Conservation (phyloP, 1,140 invertebrate species). For the Saccostrea glomerata region DNA sequence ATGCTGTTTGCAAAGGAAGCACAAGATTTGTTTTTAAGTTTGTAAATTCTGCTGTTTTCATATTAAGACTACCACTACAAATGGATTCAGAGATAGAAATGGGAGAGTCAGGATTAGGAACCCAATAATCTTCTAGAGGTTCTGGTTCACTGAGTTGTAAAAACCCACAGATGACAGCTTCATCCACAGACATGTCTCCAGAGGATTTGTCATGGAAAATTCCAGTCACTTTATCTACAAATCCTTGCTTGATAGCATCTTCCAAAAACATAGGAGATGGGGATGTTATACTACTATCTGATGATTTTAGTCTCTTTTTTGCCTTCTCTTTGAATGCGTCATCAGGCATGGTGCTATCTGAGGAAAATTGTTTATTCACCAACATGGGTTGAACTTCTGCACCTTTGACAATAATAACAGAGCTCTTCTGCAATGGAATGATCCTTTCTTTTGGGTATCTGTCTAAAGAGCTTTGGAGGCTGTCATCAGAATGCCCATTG, state of each 20-base stretch:
- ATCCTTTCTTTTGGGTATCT: not conserved
- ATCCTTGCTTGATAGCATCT: constrained; percentile 71
- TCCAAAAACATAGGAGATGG: constrained; percentile 70
- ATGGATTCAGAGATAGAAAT: constrained; percentile 83
- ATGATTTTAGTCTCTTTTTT: constrained; percentile 86
- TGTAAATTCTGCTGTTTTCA: constrained; percentile 83
- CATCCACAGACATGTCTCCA: constrained; percentile 88
- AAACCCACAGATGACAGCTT: constrained; percentile 89
- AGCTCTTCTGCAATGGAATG: constrained; percentile 42
- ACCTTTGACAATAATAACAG: constrained; percentile 71
- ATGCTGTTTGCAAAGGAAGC: constrained; percentile 83
- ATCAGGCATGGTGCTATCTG: constrained; percentile 81
- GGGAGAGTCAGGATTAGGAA: constrained; percentile 62
- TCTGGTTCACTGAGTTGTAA: constrained; percentile 71
- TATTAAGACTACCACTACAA: constrained; percentile 87
- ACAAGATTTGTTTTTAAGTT: constrained; percentile 88
- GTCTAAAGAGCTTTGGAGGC: not conserved
- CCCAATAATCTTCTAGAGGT: constrained; percentile 43
- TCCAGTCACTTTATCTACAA: constrained; percentile 87
- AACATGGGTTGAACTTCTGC: constrained; percentile 54
- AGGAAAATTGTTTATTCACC: constrained; percentile 60
- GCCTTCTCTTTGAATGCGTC: not conserved
- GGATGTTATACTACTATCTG: constrained; percentile 73
- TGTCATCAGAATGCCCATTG: constrained; percentile 3
- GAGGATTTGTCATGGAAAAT: constrained; percentile 86